Percentiles rank a stretch among this genome's conserved stretches.
These are phyloP conservation scores for Macropus fuliginosus DNA, from an alignment of 2,797 vertebrate genomes.

Conservation along the genomic window DNA sequence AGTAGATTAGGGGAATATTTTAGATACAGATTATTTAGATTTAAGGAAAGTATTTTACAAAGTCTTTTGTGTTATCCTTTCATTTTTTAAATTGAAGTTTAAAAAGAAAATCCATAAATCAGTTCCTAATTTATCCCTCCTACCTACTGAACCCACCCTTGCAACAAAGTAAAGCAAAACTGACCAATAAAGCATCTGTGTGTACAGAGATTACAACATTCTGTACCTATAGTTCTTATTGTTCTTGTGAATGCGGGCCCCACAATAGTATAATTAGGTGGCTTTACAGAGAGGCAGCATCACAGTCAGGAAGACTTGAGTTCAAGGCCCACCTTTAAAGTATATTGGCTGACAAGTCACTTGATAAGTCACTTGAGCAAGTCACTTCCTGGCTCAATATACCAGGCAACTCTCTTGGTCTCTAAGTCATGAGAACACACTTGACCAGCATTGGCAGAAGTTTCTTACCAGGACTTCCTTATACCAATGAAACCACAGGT, in stretches of 20 bases:
- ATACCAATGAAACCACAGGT: background rate
- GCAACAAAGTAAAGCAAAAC: background rate
- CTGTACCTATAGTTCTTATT: background rate
- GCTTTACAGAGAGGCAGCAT: background rate
- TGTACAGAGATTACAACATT: background rate
- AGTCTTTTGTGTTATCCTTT: background rate
- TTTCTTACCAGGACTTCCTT: background rate
- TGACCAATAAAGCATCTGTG: background rate
- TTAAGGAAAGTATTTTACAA: background rate
- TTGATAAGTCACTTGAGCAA: background rate
- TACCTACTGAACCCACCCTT: background rate
- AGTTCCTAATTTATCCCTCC: background rate
- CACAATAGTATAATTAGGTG: background rate
- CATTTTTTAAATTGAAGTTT: background rate
- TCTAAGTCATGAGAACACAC: background rate
- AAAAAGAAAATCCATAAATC: background rate
- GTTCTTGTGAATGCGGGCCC: background rate
- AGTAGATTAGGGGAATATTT: background rate
- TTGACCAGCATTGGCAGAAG: background rate
- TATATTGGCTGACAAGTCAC: background rate
- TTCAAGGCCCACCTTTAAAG: background rate
- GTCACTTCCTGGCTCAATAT: background rate
- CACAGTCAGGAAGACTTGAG: background rate
- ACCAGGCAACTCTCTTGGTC: background rate
- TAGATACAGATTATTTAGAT: background rate